Evolutionary conservation across 2,113 vertebrate genomes (phyloP), one percentile per base, ranked within the genome.

Genomic region (Sinocyclocheilus anophthalmus): DNA sequence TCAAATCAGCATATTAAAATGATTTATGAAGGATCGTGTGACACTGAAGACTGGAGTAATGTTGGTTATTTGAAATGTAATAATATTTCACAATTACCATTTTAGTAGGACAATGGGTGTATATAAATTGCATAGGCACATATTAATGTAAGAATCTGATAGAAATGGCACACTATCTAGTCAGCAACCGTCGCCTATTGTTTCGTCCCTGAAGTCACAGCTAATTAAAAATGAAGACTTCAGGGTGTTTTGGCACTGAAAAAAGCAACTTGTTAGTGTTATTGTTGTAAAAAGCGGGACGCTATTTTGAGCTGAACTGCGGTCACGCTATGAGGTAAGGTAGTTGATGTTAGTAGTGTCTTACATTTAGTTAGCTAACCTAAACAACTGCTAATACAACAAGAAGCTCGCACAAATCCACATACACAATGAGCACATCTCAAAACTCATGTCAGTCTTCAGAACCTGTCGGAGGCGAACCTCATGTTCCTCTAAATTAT

Each of bases 401-500:
- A 14, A 11, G 16, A 33, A n/a, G 26, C 16, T 20, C 39, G 48
- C 42, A 69, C 84, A 78, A 50, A 85, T n/a, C 26, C 59, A 39
- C 84, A 55, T 26, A 22, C 33, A n/a, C 57, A 37, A 1, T 26
- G 22, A 18, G 24, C 9, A 39, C n/a, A 16, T 55, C 37, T 84
- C 22, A 48, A 67, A 65, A 42, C 76, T 53, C 4, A 3, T 85
- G 75, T 85, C 84, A 85, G 13, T 69, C 84, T 45, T 39, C 61
- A 53, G 75, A 67, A 67, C 9, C 53, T 73, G 18, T 53, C 14
- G 57, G 37, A 85, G 69, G 69, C 26, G 18, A 84, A 12, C 69
- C 82, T 81, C 75, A 26, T 69, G 82, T 87, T 67, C 77, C 20
- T 84, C 50, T 87, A 65, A 86, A 89, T 87, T 81, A 89, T 89